Evolutionary conservation across 2,113 vertebrate species (phyloP), one percentile per base, ranked within the genome.

Genomic region (Struthio camelus): DNA sequence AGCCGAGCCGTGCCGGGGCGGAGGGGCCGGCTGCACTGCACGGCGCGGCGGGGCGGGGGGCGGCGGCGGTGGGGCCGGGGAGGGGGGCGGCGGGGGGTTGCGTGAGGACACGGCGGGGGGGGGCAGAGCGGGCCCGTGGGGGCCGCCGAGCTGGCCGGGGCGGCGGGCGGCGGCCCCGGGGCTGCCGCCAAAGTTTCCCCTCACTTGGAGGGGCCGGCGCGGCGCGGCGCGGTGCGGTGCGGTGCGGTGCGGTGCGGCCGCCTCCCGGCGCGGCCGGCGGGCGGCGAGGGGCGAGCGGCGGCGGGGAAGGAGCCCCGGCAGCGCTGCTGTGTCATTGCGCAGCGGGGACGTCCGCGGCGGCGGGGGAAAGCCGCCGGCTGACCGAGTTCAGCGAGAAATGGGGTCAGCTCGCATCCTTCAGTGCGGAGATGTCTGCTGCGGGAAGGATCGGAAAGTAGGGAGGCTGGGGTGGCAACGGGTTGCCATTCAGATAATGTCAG

Each of bases 271-370:
- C 54, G 24, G 30, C 28, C 46, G 24, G 80, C 28, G 17, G 36
- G 93, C 69, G 93, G 89, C 67, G 64, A 80, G 92, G 90, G 81
- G 88, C 85, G 32, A 76, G 85, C 76, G 75, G 93, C 82, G 88
- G 48, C 92, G 6, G 89, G 87, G 85, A 89, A 36, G 66, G 82
- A 96, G 83, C 90, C 89, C 30, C 75, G 40, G 87, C 93, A 82
- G 90, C 97, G 96, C 97, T 98, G 98, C 98, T 97, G 97, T 98
- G 98, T 98, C 97, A 97, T 97, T 87, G 97, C 62, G 96, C 95
- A 96, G 44, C 81, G 25, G 93, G 95, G 80, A 61, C 90, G 94
- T 87, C 90, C 38, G 82, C 92, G 17, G 87, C 94, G 80, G 76
- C 90, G 65, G 40, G 65, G 28, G 95, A 81, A 82, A 90, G 67